These are phyloP conservation scores for Rhinolophus sinicus DNA, from an alignment of 2,113 vertebrate species.

Conservation along the genomic window DNA sequence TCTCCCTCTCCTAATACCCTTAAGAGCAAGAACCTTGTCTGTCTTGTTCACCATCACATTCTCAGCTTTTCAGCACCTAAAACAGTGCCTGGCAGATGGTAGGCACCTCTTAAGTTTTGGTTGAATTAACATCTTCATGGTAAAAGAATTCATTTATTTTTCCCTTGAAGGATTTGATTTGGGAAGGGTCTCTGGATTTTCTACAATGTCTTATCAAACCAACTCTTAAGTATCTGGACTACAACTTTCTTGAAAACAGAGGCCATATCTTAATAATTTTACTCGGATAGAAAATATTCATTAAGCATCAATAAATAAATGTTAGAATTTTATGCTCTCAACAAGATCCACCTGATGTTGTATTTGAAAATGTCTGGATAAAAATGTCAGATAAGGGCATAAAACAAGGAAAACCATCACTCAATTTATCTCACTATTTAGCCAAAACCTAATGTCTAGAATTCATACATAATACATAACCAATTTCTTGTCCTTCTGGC, in stretches of 20 bases:
- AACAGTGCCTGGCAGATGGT: not conserved
- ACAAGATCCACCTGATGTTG: not conserved
- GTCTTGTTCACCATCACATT: not conserved
- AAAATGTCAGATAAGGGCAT: not conserved
- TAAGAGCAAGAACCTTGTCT: not conserved
- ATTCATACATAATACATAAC: not conserved
- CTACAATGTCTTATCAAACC: not conserved
- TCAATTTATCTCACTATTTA: not conserved
- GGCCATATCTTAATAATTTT: not conserved
- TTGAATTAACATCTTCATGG: not conserved
- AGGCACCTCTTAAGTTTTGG: not conserved
- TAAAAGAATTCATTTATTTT: not conserved
- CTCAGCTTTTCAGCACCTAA: not conserved
- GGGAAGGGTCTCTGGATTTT: not conserved
- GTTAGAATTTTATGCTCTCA: not conserved
- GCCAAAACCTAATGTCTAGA: not conserved
- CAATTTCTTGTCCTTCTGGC: not conserved
- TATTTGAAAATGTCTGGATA: conserved; percentile 40
- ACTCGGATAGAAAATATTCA: not conserved
- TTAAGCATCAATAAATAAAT: conserved; percentile 33
- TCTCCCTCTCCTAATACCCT: not conserved
- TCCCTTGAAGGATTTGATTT: not conserved
- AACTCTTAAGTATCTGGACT: not conserved
- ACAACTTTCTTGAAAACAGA: conserved; percentile 45
- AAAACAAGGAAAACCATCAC: not conserved